phyloP scores from a whole-genome alignment of 2,113 vertebrate species.

The Lophochroa leadbeateri region DNA sequence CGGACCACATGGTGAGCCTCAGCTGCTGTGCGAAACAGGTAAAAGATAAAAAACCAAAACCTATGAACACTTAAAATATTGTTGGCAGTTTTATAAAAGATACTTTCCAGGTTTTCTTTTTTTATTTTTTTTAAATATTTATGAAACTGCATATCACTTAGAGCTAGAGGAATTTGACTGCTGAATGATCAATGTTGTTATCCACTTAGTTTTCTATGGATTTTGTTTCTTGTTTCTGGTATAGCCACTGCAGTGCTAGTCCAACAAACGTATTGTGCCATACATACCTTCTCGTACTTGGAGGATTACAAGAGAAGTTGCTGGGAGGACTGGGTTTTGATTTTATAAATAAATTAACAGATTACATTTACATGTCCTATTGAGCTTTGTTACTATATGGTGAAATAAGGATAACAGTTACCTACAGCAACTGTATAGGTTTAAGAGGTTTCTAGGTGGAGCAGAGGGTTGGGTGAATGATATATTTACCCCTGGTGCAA shows the following conservation, averaged over 20 bases:
- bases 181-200: neutral
- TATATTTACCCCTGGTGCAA: neutral
- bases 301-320: neutral
- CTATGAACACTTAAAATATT: neutral
- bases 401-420: neutral
- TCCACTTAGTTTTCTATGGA: neutral
- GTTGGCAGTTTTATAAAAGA: neutral
- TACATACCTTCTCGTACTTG: neutral
- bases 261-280: neutral
- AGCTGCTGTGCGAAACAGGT: constrained; percentile 41
- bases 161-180: neutral
- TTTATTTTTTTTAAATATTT: neutral
- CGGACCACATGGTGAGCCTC: constrained; percentile 48
- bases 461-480: neutral
- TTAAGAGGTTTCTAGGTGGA: neutral
- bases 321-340: neutral
- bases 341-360: neutral
- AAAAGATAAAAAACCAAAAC: neutral
- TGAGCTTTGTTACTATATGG: neutral
- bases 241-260: neutral
- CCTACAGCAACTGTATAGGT: neutral
- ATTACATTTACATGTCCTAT: neutral
- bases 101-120: neutral
- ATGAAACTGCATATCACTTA: neutral
- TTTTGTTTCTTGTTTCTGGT: neutral